Conservation (phyloP, 2,797 vertebrate genomes). For the Mus spretus region DNA sequence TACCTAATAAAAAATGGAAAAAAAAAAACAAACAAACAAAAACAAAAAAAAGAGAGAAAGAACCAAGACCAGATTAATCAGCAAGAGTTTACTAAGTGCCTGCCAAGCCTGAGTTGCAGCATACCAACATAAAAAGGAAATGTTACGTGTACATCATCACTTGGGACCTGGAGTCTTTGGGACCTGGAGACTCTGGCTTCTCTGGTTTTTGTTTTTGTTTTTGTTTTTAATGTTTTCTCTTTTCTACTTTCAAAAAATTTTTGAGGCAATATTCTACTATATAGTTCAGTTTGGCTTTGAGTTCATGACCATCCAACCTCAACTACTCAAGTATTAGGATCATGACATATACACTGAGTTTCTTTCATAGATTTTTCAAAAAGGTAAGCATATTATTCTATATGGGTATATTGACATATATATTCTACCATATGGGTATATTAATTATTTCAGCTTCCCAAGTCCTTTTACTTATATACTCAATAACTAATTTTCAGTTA, state of each 20-base stretch:
- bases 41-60: too few relatives aligned
- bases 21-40: too few relatives aligned
- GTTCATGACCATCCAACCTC: background rate
- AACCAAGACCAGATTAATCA: constrained; percentile 19
- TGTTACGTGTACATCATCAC: background rate
- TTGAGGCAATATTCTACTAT: background rate
- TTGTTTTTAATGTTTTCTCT: constrained; percentile 6
- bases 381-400: background rate
- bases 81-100: background rate
- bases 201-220: background rate
- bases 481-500: constrained; percentile 40
- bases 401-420: constrained; percentile 1
- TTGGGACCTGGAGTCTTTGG: background rate
- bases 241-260: background rate
- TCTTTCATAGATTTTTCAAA: background rate
- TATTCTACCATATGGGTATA: background rate
- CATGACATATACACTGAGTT: background rate
- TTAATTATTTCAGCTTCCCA: constrained; percentile 55
- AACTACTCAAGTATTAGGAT: background rate
- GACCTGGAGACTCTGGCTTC: background rate
- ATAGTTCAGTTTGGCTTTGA: background rate
- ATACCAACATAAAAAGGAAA: background rate
- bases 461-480: constrained; percentile 35
- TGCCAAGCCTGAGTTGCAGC: background rate
- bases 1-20: too few relatives aligned